Conservation (phyloP, 2,113 vertebrate species). For the Diphyllodes magnificus region DNA sequence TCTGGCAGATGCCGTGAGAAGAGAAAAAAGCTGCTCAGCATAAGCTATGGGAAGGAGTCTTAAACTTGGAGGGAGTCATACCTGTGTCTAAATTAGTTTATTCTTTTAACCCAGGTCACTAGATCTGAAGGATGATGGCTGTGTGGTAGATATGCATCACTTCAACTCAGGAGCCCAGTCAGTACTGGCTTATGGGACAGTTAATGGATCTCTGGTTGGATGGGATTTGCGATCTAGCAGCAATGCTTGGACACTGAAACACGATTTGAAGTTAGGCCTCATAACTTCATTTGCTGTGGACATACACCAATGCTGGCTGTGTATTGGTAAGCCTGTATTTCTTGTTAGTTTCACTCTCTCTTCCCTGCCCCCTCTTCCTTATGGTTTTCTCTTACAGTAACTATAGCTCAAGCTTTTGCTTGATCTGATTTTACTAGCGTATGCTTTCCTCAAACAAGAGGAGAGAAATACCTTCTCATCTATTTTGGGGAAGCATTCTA, state of each 20-base stretch:
- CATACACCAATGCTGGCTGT: constrained; percentile 97
- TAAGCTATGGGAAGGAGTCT: background rate
- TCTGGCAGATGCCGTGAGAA: background rate
- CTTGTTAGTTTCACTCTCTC: background rate
- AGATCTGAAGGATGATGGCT: constrained; percentile 91
- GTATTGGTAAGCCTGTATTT: constrained; percentile 79
- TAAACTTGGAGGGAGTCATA: background rate
- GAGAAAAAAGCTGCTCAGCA: background rate
- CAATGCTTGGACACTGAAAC: constrained; percentile 91
- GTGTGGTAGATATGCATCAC: constrained; percentile 94
- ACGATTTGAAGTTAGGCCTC: constrained; percentile 91
- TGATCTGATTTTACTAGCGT: background rate
- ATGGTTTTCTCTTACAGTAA: background rate
- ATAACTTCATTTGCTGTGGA: constrained; percentile 97
- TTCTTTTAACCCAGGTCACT: constrained; percentile 72
- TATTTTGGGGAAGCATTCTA: background rate
- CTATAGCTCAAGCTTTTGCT: background rate
- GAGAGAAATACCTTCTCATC: background rate
- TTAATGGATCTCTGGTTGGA: constrained; percentile 92
- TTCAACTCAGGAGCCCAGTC: constrained; percentile 94
- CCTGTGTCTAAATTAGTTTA: background rate
- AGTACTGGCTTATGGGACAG: constrained; percentile 91
- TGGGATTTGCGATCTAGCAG: constrained; percentile 91
- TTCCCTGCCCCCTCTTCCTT: background rate
- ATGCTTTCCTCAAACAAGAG: background rate